Base-by-base conservation (phyloP, 2,888 invertebrate genomes). In the Melieria omissa region DNA sequence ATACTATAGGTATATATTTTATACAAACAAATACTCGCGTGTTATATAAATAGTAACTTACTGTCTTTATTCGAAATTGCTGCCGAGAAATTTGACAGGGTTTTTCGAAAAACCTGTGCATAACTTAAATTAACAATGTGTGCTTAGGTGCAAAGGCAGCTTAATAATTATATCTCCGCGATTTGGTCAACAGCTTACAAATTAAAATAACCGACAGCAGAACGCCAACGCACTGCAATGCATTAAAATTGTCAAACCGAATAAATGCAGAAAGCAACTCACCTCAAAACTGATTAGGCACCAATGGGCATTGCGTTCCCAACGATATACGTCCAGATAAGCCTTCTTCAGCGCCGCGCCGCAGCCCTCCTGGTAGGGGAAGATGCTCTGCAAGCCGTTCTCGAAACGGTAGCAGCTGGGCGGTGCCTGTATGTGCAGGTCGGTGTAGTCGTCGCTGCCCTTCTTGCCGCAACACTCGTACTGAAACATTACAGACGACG, bases 381-480 rank as follows among this genome's bases (percentile, higher is more conserved):
- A 69, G 5, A 77, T 73, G 10, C 63, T 65, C 29, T 68, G 70
- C 72, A 74, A 72, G 42, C 41, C 79, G 75, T 65, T 76, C 76
- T 80, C 68, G 41, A 73, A 76, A 52, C 78, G 77, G 47, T 78
- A 83, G 42, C 84, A 84, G 68, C 80, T 83, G 10, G 75, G 65
- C 0, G 84, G 84, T 46, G 80, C 75, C 47, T 70, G 76, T 73
- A 77, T 65, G n/a, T 65, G 64, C 8, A 69, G 69, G 14, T 74
- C 78, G 4, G 72, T 77, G 55, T 84, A 84, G 63, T 84, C 84
- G 29, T 64, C 58, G 62, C n/a, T 78, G 29, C 81, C 78, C 10
- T 79, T 74, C 66, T 80, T 75, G 61, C 85, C 84, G 52, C 84
- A 84, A 70, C 84, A 84, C 64, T 80, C 77, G 44, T 84, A 84